A percentile compares a stretch with the other conserved stretches of the same genome.
Conservation (phyloP, 1,140 invertebrate species). For the Caligus rogercresseyi region DNA sequence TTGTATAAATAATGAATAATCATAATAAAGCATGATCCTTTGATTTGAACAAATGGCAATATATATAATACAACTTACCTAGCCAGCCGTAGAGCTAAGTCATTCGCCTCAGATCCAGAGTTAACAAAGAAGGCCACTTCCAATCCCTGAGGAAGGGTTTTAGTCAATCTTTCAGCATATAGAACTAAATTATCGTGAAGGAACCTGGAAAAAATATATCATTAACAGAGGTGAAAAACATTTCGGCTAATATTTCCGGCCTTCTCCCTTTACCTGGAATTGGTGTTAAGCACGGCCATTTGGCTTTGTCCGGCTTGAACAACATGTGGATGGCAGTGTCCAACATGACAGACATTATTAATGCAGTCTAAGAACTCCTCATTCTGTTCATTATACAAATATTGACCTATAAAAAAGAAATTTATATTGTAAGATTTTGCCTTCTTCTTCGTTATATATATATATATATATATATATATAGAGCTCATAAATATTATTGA, state of each 20-base stretch:
- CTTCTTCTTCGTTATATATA: neutral
- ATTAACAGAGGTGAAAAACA: neutral
- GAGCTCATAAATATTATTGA: neutral
- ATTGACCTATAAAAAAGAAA: constrained; percentile 8
- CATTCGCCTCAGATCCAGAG: constrained; percentile 98
- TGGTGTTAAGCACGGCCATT: constrained; percentile 75
- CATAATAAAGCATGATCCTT: neutral
- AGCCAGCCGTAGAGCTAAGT: constrained; percentile 78
- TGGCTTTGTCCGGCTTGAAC: constrained; percentile 69
- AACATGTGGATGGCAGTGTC: constrained; percentile 87
- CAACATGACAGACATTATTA: constrained; percentile 84
- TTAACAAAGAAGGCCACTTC: constrained; percentile 93
- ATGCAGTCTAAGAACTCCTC: constrained; percentile 16
- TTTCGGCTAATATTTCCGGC: neutral
- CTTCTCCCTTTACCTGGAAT: constrained; percentile 36
- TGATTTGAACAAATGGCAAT: neutral
- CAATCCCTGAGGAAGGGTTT: constrained; percentile 30
- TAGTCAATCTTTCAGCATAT: constrained; percentile 63
- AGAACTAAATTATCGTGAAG: constrained; percentile 85
- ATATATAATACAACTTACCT: no score
- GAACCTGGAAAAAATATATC: constrained; percentile 41
- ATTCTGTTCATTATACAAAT: constrained; percentile 10
- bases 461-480: neutral
- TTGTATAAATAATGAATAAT: no score
- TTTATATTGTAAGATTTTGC: neutral